Base-by-base conservation (phyloP, 2,888 invertebrate genomes). In the Ethmia dodecea region DNA sequence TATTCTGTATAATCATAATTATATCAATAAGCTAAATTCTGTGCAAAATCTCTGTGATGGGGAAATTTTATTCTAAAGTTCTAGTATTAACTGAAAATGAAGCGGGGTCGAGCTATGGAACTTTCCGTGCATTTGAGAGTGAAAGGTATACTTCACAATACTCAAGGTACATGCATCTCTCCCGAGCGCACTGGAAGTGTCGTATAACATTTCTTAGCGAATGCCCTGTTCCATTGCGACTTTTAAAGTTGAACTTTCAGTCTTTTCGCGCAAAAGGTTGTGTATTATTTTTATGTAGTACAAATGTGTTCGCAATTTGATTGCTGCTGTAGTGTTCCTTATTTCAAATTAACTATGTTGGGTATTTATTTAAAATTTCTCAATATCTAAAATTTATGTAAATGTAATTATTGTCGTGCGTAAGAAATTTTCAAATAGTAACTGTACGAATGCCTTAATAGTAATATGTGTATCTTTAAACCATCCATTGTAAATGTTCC, bases 231-330 rank as follows among this genome's bases (percentile, higher is more conserved):
- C 65, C 65, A 65, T 62, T 64, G 66, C 69, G 75, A 81, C 77
- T 79, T 75, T 52, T 72, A 81, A 83, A 81, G 80, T 83, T 79
- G 70, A 80, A 77, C 76, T 81, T 76, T 80, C 83, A 81, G 80
- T 81, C 77, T 79, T 77, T 86, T 81, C 81, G 83, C 84, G 86
- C 83, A 84, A 84, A 83, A 63, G 86, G 86, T 86, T 86, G 86
- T 86, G 86, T 86, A 81, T 86, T 81, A 80, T 83, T 86, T 83
- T 86, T 86, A 80, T 73, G 80, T 86, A 84, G 86, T 86, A 84
- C 86, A 86, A 67, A 86, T 83, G 83, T 84, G 83, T 86, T 84
- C 78, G 86, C 86, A 86, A 86, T 86, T 80, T 81, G 77, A 86
- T 86, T 86, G 86, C 86, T 80, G 75, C 77, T 78, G 69, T 83